Evolutionary conservation across 2,888 invertebrate genomes (phyloP), one percentile per base, ranked within the genome.

Genomic region (Tenthredo amoena): DNA sequence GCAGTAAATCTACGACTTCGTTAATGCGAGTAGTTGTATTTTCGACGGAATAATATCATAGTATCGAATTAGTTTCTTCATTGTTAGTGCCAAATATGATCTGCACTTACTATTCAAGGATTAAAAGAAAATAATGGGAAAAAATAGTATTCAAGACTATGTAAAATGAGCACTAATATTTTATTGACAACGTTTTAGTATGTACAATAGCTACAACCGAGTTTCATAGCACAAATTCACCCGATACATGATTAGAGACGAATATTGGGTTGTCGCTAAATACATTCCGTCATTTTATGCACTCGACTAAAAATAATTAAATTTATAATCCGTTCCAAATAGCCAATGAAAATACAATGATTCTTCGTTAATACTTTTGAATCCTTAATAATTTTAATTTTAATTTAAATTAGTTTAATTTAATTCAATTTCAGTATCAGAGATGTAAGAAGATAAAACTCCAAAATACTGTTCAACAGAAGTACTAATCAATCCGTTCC

Each of bases 121-220:
- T 62, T 62, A 12, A 6, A 62, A 21, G 62, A 43, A 31, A 31
- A 34, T 9, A 79, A 79, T 79, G 40, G 40, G 5, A 21, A 40
- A 21, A 15, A 58, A 81, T 62, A 3, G 21, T 15, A 62, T 62
- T 1, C 4, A 9, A 12, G 21, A 10, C n/a, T 40, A 62, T 62
- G 12, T 81, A 81, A 81, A 81, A 37, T 81, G 62, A 81, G 62
- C 34, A 40, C 50, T 81, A 81, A 62, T 50, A 81, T 40, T 81
- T 81, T 81, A 81, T 81, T 81, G 37, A 81, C 62, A 81, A 81
- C 37, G 37, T 81, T 77, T 81, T 58, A 62, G 12, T 81, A 62
- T 81, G 81, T 68, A 74, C 40, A 43, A 40, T 81, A 62, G 58
- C 4, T 21, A 21, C 40, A 21, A 62, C 62, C 15, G 62, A 68